phyloP scores from a whole-genome alignment of 2,888 invertebrate genomes.

The Biston stratarius region DNA sequence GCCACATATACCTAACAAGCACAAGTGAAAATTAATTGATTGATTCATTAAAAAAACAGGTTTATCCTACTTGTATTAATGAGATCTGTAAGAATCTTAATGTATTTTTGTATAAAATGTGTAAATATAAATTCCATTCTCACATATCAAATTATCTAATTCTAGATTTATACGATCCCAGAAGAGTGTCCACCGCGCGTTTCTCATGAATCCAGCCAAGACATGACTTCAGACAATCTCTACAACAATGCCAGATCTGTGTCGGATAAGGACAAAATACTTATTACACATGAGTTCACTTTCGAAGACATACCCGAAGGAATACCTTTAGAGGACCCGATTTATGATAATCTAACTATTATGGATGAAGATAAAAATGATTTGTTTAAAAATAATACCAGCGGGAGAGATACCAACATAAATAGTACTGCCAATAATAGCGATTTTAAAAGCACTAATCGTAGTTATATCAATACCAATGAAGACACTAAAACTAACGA shows the following conservation, averaged over 20 bases:
- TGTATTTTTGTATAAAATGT: no score
- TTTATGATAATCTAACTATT: conserved; percentile 69
- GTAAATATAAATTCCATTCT: neutral
- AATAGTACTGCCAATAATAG: neutral
- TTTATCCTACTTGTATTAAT: no score
- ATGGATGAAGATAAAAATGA: conserved; percentile 42
- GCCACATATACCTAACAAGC: no score
- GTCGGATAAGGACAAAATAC: conserved; percentile 63
- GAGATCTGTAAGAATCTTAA: no score
- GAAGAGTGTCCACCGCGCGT: conserved; percentile 76
- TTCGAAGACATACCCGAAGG: conserved; percentile 78
- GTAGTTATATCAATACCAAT: neutral
- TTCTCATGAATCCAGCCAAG: conserved; percentile 60
- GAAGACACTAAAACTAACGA: neutral
- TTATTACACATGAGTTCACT: conserved; percentile 71
- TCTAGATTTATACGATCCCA: conserved; percentile 77
- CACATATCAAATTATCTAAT: conserved; percentile 7
- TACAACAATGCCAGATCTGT: conserved; percentile 70
- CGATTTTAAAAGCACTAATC: neutral
- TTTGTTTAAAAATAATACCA: conserved; percentile 13
- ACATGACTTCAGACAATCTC: conserved; percentile 67
- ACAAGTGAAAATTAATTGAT: no score
- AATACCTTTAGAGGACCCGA: conserved; percentile 74
- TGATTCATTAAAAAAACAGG: no score
- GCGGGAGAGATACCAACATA: neutral